Evolutionary conservation across 2,888 invertebrate genomes (phyloP), one percentile per base, ranked within the genome.

Genomic region (Allophyes oxyacanthae): DNA sequence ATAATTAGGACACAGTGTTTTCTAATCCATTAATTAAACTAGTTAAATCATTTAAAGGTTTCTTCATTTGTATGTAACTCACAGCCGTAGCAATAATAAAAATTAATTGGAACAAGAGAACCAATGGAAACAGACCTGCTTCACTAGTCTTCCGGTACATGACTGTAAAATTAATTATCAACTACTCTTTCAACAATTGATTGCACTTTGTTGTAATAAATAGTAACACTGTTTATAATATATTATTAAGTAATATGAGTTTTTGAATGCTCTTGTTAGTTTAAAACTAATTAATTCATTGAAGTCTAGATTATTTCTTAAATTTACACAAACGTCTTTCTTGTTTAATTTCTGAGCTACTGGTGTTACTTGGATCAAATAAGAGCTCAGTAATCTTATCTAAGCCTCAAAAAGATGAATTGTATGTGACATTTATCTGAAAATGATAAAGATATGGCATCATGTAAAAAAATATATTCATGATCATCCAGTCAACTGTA

Each of bases 121-220:
- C 9, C 44, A 41, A 46, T 32, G 5, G 13, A 42, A 10, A 44
- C 62, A 44, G 26, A 65, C 67, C 67, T 51, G 55, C 32, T 44
- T 55, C 55, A 44, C 40, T 48, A 10, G 36, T 38, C 42, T 61
- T 65, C 43, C 55, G 65, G 55, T 61, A 55, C 61, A 66, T 61
- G 20, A 48, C 25, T 46, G 11, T 11, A 40, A 13, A 14, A 43
- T 15, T 14, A 52, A 36, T 25, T 32, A 32, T 53, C 33, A 14
- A 33, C 7, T 13, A 30, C 25, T n/a, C n/a, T 20, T 15, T 14
- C 15, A 28, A 42, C 10, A 45, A 45, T n/a, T 33, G 8, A 20
- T 15, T 15, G n/a, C 26, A 37, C 36, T 46, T 26, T 1, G 6
- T 42, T 15, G 1, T 28, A 30, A 45, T 9, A 14, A 14, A 25